Conservation (phyloP, 2,113 vertebrate species). For the Collichthys lucidus region DNA sequence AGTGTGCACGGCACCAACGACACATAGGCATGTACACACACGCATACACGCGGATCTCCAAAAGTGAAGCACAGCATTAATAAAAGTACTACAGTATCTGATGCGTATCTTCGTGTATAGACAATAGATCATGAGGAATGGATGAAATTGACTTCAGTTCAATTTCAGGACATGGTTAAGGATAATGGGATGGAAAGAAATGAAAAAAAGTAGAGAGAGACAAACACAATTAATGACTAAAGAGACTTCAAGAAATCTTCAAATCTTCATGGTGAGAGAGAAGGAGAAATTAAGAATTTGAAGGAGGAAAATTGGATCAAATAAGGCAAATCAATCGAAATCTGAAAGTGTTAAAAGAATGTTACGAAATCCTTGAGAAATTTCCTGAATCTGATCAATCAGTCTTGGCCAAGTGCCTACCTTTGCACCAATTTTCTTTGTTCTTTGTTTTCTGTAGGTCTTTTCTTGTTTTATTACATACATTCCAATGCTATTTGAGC, state of each 20-base stretch:
- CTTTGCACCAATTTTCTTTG: not conserved
- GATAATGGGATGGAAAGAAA: constrained; percentile 3
- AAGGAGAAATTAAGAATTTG: not conserved
- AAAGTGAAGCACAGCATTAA: constrained; percentile 10
- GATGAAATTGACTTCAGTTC: constrained; percentile 15
- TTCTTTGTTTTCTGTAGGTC: not conserved
- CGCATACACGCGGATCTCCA: constrained; percentile 7
- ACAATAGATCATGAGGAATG: constrained; percentile 35
- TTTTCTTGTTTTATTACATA: not conserved
- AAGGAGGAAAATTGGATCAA: not conserved
- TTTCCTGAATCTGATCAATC: not conserved
- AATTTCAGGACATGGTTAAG: constrained; percentile 27
- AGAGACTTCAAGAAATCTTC: not conserved
- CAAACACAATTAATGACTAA: not conserved
- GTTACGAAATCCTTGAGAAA: not conserved
- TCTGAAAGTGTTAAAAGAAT: not conserved
- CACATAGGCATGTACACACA: constrained; percentile 10
- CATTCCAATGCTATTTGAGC: not conserved
- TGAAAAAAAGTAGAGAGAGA: not conserved
- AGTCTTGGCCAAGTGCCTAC: not conserved
- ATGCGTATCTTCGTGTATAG: constrained; percentile 32
- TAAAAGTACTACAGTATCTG: constrained; percentile 28
- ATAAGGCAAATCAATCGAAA: not conserved
- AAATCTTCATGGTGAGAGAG: not conserved
- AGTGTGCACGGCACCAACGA: constrained; percentile 36